A percentile compares a stretch with the other conserved stretches of the same genome.
These are phyloP conservation scores for Promerops cafer DNA, from an alignment of 2,113 vertebrate species.

Conservation along the genomic window DNA sequence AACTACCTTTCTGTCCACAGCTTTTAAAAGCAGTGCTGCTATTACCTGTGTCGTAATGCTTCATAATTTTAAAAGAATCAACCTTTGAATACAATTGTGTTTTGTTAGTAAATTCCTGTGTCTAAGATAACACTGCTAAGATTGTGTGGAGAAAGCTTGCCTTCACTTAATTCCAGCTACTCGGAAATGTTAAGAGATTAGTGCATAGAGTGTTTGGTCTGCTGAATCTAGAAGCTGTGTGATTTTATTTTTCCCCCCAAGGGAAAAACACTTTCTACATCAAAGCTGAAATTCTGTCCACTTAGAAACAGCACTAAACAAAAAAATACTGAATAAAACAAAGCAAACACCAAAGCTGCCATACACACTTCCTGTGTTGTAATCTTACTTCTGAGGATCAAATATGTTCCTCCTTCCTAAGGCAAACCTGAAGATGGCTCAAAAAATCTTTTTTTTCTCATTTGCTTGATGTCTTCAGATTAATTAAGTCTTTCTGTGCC, in stretches of 20 bases:
- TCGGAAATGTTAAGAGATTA: not conserved
- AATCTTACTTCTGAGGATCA: not conserved
- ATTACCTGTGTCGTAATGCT: not conserved
- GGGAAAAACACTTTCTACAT: not conserved
- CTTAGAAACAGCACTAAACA: not conserved
- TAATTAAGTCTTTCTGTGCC: not conserved
- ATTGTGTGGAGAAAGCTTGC: not conserved
- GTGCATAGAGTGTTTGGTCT: not conserved
- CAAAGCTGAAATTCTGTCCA: not conserved
- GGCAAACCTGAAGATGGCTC: not conserved
- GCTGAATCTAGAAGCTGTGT: not conserved
- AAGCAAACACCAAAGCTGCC: not conserved
- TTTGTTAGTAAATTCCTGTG: not conserved
- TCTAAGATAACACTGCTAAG: not conserved
- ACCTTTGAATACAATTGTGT: not conserved
- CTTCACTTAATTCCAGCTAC: not conserved
- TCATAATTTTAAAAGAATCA: not conserved
- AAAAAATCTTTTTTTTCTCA: not conserved
- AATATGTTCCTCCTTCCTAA: not conserved
- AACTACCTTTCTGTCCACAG: not conserved
- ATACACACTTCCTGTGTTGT: not conserved
- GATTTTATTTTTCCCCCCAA: not conserved
- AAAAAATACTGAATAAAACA: not conserved
- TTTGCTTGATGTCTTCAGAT: not conserved
- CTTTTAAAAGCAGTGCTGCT: not conserved